These are phyloP conservation scores for Cantharis flavilabris DNA, from an alignment of 2,888 invertebrate species.

Conservation along the genomic window DNA sequence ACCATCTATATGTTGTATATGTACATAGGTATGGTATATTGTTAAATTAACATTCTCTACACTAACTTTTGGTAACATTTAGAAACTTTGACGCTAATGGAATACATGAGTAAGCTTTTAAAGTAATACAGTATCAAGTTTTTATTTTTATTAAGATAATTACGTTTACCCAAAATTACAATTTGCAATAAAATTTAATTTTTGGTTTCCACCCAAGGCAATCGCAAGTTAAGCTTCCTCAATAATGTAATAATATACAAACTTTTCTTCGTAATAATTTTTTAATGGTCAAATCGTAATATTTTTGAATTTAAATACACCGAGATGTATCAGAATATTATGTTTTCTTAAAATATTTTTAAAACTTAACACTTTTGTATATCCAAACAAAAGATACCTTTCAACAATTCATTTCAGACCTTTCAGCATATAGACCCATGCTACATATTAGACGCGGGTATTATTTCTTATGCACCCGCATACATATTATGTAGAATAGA, in stretches of 20 bases:
- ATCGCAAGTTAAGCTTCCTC: not conserved
- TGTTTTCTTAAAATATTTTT: not conserved
- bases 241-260: not conserved
- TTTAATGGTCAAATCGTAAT: not conserved
- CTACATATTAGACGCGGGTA: no score
- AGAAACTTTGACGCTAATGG: slow-evolving; percentile 12
- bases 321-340: not conserved
- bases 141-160: not conserved
- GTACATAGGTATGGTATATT: not conserved
- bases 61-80: not conserved
- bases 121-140: not conserved
- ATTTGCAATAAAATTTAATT: not conserved
- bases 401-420: not conserved
- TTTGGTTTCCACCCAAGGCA: not conserved
- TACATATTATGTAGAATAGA: no score
- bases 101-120: slow-evolving; percentile 13
- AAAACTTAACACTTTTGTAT: not conserved
- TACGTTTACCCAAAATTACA: not conserved
- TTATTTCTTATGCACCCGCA: not conserved
- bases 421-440: not conserved
- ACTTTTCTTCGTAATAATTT: not conserved
- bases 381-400: not conserved
- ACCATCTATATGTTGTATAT: not conserved
- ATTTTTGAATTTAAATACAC: not conserved
- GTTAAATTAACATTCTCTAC: not conserved